Evolutionary conservation across 2,888 invertebrate species (phyloP), one percentile per base, ranked within the genome.

Genomic region (Hemistola chrysoprasaria): DNA sequence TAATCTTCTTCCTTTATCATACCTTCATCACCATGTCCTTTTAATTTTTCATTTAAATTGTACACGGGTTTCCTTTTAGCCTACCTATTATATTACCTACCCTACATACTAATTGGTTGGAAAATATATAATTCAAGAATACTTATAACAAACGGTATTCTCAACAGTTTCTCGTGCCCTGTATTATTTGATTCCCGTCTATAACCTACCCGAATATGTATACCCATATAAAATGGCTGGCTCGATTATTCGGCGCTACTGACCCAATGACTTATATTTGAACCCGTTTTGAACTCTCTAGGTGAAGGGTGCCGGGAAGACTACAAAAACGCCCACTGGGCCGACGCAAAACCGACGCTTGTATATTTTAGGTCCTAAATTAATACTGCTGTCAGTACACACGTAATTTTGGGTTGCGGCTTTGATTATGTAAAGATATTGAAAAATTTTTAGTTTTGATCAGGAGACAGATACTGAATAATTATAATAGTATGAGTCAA

Each of bases 191-290:
- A 38, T 30, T 30, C 33, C 33, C 29, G 31, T 24, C 22, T 23
- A 21, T 24, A 29, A 29, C 11, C 33, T 30, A 26, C 38, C 25
- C 25, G 28, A 40, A 38, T 24, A 27, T n/a, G n/a, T n/a, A n/a
- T n/a, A n/a, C n/a, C n/a, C n/a, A n/a, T 40, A 35, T 42, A 32
- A 42, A 32, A 33, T 39, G 16, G 30, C n/a, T 10, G n/a, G 8
- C 35, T 38, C 45, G 50, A 34, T 52, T 51, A 56, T 57, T 57
- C 54, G 50, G 53, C 55, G 56, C 47, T 53, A 43, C 56, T 65
- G 66, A 65, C 65, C 66, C 65, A 64, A 64, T 56, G 66, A 65
- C 65, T 67, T 67, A 57, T 56, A 62, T 57, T 53, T 66, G 66
- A 67, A 66, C 67, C 53, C 60, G 49, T 35, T 32, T 33, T 65